Conservation (phyloP, 2,113 vertebrate species). For the Oophaga pumilio region DNA sequence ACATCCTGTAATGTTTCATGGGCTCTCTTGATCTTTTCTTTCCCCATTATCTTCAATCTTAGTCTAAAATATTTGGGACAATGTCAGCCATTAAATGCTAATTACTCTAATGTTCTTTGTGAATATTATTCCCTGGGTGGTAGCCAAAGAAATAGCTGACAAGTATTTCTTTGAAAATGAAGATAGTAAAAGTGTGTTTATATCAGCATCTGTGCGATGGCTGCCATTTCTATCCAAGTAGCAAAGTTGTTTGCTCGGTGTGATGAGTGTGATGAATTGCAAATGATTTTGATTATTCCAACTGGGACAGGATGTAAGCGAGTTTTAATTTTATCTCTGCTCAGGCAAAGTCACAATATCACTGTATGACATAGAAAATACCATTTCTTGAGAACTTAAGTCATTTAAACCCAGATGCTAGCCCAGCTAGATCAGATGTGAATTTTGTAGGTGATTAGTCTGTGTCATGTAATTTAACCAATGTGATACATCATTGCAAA, state of each 20-base stretch:
- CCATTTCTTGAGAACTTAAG: slow-evolving; percentile 47
- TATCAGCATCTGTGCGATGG: slow-evolving; percentile 48
- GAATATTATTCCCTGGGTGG: slow-evolving; percentile 45
- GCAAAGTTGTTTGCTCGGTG: slow-evolving; percentile 41
- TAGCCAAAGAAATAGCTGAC: slow-evolving; percentile 46
- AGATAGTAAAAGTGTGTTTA: slow-evolving; percentile 47
- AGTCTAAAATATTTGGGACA: slow-evolving; percentile 55
- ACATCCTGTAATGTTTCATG: slow-evolving; percentile 27
- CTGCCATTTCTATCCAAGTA: slow-evolving; percentile 39
- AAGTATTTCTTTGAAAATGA: slow-evolving; percentile 48
- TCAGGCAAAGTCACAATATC: slow-evolving; percentile 50
- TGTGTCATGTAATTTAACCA: slow-evolving; percentile 50
- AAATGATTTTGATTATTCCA: slow-evolving; percentile 52
- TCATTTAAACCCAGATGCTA: slow-evolving; percentile 55
- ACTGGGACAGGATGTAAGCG: slow-evolving; percentile 51
- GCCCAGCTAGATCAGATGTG: slow-evolving; percentile 55
- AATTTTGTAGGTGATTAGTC: slow-evolving; percentile 52
- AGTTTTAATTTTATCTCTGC: slow-evolving; percentile 55
- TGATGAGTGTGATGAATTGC: slow-evolving; percentile 52
- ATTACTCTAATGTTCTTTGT: slow-evolving; percentile 53
- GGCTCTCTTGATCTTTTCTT: slow-evolving; percentile 41
- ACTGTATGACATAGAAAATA: slow-evolving; percentile 53
- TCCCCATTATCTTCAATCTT: slow-evolving; percentile 42
- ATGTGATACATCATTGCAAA: slow-evolving; percentile 45
- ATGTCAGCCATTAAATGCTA: slow-evolving; percentile 55